Evolutionary conservation across 2,797 vertebrate species (phyloP), one percentile per base, ranked within the genome.

Genomic region (Apodemus agrarius): DNA sequence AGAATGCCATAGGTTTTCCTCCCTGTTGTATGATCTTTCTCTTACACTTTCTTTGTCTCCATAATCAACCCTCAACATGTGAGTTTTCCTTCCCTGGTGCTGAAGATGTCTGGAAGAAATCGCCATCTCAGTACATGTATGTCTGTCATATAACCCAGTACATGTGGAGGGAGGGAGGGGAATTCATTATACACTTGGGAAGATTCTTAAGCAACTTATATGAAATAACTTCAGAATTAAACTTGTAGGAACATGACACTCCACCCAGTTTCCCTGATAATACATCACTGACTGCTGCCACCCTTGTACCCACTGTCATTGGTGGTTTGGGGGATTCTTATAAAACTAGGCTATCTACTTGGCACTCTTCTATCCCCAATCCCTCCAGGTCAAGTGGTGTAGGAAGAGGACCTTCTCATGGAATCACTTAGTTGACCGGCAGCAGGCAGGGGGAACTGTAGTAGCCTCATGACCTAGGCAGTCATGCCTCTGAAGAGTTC

Each of bases 141-240:
- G 37, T 83, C 59, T 40, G 3, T 40, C 22, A 16, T 9, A 22
- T 29, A 65, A 13, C 26, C 65, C 65, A 69, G 14, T n/a, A 69
- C 29, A 69, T 69, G 14, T 80, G 19, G 34, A 5, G 72, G 21
- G 12, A 4, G 40, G 4, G 3, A 19, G 29, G 34, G 54, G 84
- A 57, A 88, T 94, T 78, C 40, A n/a, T 54, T 78, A 52, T 59
- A 19, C 24, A 72, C 9, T 79, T 89, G 26, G 6, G 37, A n/a
- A 46, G 57, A 76, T 31, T 59, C 59, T 83, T 37, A 29, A 85
- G 84, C 57, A 82, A 72, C 57, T 81, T 89, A 83, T 63, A 95
- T 90, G 90, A 92, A 83, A 88, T 85, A 40, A 81, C 93, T 94
- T 85, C 43, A 65, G 88, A 65, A 22, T 65, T 87, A 31, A 57